Evolutionary conservation across 2,888 invertebrate genomes (phyloP).

Genomic region (Eugnorisma glareosa): DNA sequence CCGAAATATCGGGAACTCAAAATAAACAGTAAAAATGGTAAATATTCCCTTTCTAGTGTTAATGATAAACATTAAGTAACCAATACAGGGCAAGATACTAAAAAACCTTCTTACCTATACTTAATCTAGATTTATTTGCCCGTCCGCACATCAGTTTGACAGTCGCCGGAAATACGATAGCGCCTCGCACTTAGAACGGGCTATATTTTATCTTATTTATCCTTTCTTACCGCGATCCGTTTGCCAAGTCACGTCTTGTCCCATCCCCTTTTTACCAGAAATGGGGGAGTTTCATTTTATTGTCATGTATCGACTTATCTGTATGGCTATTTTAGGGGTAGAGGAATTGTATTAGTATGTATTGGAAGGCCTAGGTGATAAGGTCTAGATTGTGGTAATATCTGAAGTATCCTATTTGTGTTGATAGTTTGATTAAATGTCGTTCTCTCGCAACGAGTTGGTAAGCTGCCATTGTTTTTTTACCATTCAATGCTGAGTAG

Average conservation of each 20-base stretch:
- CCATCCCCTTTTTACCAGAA: slow-evolving; percentile 29
- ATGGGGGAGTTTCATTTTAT: slow-evolving; percentile 27
- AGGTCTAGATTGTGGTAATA: neutral
- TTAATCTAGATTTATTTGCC: slow-evolving; percentile 36
- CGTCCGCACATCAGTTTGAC: slow-evolving; percentile 1
- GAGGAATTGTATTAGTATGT: neutral
- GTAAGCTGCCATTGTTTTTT: neutral
- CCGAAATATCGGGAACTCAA: too few relatives aligned
- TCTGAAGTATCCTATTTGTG: neutral
- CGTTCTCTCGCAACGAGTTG: neutral
- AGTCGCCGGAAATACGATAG: slow-evolving; percentile 71
- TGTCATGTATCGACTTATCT: slow-evolving; percentile 19
- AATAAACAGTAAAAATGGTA: too few relatives aligned
- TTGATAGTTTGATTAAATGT: neutral
- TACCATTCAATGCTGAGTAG: neutral
- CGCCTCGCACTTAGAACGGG: slow-evolving; percentile 64
- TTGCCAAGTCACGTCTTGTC: slow-evolving; percentile 53
- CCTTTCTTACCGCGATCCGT: slow-evolving; percentile 44
- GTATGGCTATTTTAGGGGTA: slow-evolving; percentile 3
- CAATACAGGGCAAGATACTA: too few relatives aligned
- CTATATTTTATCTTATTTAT: slow-evolving; percentile 63
- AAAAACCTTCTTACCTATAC: neutral
- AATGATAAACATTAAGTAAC: too few relatives aligned
- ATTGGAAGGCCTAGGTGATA: neutral
- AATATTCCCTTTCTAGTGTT: too few relatives aligned